Percentiles rank a stretch among this genome's conserved stretches.
Evolutionary conservation across 2,888 invertebrate species (phyloP).

Genomic region (Dusona sp.): DNA sequence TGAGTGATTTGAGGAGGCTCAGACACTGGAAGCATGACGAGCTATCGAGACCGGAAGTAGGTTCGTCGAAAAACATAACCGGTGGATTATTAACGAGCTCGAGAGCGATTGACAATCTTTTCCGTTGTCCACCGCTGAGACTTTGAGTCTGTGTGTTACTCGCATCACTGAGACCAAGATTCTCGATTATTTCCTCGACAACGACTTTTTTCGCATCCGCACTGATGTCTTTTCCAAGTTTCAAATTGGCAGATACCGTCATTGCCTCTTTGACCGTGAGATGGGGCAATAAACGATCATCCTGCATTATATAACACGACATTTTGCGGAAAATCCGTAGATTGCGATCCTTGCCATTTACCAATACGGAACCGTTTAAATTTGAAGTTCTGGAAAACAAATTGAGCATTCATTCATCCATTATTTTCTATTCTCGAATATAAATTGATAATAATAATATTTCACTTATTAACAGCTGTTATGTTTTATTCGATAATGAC

Average conservation of each 20-base stretch:
- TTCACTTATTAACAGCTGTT: too few relatives aligned
- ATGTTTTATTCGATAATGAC: too few relatives aligned
- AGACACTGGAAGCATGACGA: conserved; percentile 97
- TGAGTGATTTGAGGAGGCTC: conserved; percentile 93
- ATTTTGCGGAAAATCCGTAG: conserved; percentile 95
- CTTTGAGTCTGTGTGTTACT: conserved; percentile 92
- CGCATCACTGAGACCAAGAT: conserved; percentile 92
- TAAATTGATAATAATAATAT: too few relatives aligned
- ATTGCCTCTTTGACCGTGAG: conserved; percentile 96
- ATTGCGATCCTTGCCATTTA: conserved; percentile 95
- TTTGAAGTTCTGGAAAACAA: conserved; percentile 90
- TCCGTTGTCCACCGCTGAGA: conserved; percentile 96
- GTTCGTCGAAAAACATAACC: conserved; percentile 99
- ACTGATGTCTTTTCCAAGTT: conserved; percentile 92
- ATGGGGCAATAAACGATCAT: conserved; percentile 95
- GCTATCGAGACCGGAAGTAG: conserved; percentile 96
- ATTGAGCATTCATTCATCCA: too few relatives aligned
- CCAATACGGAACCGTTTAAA: conserved; percentile 93
- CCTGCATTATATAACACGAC: conserved; percentile 99
- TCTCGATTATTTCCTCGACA: conserved; percentile 94
- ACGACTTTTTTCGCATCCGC: conserved; percentile 91
- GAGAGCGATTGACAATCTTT: conserved; percentile 95
- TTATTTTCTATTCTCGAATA: too few relatives aligned
- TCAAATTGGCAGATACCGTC: conserved; percentile 97
- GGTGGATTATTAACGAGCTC: conserved; percentile 98